phyloP scores from a whole-genome alignment of 2,888 invertebrate species.

The Pseudococcus viburni region DNA sequence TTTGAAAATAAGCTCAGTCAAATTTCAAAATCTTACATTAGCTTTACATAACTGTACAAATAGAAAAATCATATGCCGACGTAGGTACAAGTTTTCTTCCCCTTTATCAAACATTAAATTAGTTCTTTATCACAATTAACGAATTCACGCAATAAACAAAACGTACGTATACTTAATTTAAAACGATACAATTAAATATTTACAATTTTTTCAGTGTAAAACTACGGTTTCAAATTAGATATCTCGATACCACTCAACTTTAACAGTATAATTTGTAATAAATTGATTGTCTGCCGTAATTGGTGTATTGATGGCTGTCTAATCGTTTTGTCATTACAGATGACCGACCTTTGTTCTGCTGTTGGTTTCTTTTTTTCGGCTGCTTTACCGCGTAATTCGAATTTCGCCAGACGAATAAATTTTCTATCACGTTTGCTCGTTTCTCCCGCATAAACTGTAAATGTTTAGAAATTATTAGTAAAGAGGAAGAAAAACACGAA shows the following conservation, averaged over 20 bases:
- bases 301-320: conserved; percentile 65
- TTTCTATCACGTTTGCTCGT: conserved; percentile 56
- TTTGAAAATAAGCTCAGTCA: conserved; percentile 41
- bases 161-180: conserved; percentile 6
- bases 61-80: background rate
- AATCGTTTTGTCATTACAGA: conserved; percentile 40
- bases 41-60: conserved; percentile 16
- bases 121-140: conserved; percentile 48
- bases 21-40: background rate
- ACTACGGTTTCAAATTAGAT: conserved; percentile 60
- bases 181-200: background rate
- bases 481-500: background rate
- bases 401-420: conserved; percentile 40
- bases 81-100: background rate
- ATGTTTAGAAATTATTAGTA: background rate
- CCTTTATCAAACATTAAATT: background rate
- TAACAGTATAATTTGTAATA: conserved; percentile 63
- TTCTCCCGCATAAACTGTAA: conserved; percentile 58
- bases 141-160: conserved; percentile 30
- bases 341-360: conserved; percentile 44
- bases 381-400: conserved; percentile 12
- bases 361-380: conserved; percentile 15
- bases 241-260: conserved; percentile 63
- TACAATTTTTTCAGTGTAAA: conserved; percentile 8
- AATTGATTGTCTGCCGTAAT: conserved; percentile 65